These are phyloP conservation scores for Cochlearius cochlearius DNA, from an alignment of 2,113 vertebrate species.

Conservation along the genomic window DNA sequence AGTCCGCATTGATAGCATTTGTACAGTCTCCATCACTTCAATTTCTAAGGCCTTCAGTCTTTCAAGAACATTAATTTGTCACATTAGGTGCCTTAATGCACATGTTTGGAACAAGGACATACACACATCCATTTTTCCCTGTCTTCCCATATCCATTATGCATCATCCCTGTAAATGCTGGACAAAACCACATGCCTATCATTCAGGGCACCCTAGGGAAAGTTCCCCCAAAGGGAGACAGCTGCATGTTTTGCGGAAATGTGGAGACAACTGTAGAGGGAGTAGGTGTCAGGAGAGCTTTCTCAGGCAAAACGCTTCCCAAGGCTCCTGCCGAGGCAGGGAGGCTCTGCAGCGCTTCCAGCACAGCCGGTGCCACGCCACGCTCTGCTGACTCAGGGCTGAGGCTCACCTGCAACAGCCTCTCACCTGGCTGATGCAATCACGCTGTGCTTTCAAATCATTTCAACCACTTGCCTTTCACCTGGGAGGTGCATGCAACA, in stretches of 20 bases:
- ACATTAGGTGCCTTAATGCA: neutral
- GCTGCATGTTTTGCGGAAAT: neutral
- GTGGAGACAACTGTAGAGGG: neutral
- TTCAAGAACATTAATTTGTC: neutral
- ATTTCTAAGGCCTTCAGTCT: neutral
- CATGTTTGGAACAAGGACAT: neutral
- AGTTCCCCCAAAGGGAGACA: neutral
- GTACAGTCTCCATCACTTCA: neutral
- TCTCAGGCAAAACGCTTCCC: neutral
- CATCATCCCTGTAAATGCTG: neutral
- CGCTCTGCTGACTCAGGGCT: neutral
- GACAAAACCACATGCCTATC: neutral
- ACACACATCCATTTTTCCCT: neutral
- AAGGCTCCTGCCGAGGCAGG: neutral
- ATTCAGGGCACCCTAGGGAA: neutral
- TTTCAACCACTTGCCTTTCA: neutral
- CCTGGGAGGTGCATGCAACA: neutral
- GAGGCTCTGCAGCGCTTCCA: neutral
- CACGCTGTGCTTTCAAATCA: neutral
- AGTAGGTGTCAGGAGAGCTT: neutral
- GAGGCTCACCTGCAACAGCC: neutral
- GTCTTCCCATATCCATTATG: neutral
- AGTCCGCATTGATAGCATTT: neutral
- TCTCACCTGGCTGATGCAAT: conserved; percentile 51
- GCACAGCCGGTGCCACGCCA: neutral